Conservation (phyloP, 2,113 vertebrate genomes). For the Phycodurus eques region DNA sequence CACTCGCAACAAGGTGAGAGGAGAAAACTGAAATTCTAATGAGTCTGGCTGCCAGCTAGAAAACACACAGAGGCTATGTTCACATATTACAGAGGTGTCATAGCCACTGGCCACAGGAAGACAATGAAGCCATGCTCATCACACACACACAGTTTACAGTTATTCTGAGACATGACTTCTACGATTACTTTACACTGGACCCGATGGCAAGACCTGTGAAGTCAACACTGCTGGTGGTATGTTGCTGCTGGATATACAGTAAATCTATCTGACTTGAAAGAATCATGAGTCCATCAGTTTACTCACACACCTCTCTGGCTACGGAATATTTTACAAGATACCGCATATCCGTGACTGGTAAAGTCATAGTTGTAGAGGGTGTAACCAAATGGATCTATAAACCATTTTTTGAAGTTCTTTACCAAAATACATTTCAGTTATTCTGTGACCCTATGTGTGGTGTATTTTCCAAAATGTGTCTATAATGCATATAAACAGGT, state of each 20-base stretch:
- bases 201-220: not conserved
- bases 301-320: not conserved
- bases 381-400: not conserved
- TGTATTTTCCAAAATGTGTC: not conserved
- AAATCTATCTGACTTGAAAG: not conserved
- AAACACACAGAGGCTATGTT: slow-evolving; percentile 12
- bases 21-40: slow-evolving; percentile 22
- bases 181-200: not conserved
- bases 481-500: not conserved
- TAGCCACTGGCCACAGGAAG: slow-evolving; percentile 3
- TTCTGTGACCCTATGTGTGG: not conserved
- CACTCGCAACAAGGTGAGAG: slow-evolving; percentile 26
- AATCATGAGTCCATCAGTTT: not conserved
- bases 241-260: not conserved
- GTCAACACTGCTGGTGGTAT: too few species aligned
- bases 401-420: not conserved
- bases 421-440: not conserved
- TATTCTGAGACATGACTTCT: not conserved
- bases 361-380: not conserved
- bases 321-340: not conserved
- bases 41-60: slow-evolving; percentile 7
- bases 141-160: not conserved
- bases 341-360: not conserved
- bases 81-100: slow-evolving; percentile 2
- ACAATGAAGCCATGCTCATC: slow-evolving; percentile 4